These are phyloP conservation scores for Poeciliopsis infans DNA, from an alignment of 2,797 vertebrate species.

Conservation along the genomic window DNA sequence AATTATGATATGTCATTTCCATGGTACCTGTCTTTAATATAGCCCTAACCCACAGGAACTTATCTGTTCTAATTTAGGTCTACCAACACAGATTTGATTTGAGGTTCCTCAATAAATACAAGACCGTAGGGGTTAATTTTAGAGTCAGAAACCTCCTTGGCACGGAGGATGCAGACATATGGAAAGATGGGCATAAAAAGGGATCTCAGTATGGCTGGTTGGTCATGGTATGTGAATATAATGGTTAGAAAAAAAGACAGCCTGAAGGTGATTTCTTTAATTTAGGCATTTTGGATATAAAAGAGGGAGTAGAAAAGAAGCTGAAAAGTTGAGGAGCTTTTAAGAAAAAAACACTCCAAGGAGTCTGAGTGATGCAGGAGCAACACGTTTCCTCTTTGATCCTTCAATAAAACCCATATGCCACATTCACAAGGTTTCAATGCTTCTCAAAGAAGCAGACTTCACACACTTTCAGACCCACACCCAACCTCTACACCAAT, in stretches of 20 bases:
- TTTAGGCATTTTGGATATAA: constrained; percentile 26
- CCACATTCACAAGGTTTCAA: constrained; percentile 39
- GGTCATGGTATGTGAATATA: constrained; percentile 22
- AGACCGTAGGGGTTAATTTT: constrained; percentile 15
- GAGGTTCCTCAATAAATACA: constrained; percentile 6
- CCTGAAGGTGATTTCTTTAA: constrained; percentile 25
- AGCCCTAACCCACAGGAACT: constrained; percentile 2
- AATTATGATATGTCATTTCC: constrained; percentile 30
- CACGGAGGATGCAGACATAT: constrained; percentile 21
- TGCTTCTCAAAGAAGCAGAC: constrained; percentile 35
- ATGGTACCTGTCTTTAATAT: constrained; percentile 8
- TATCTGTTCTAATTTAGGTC: constrained; percentile 4
- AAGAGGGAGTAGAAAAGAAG: constrained; percentile 3
- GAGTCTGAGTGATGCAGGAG: constrained; percentile 20
- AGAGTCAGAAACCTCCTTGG: constrained; percentile 22
- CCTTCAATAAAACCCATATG: constrained; percentile 76
- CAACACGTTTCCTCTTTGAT: constrained; percentile 71
- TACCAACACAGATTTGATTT: constrained; percentile 5
- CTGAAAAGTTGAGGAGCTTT: constrained; percentile 32
- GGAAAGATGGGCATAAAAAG: constrained; percentile 19
- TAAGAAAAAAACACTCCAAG: constrained; percentile 28
- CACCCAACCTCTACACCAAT: constrained; percentile 15
- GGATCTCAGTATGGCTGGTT: constrained; percentile 26
- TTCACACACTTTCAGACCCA: constrained; percentile 30
- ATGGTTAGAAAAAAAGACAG: constrained; percentile 29